Conservation (phyloP, 92 coral and sea anemone genomes). For the Parazoanthus swiftii region DNA sequence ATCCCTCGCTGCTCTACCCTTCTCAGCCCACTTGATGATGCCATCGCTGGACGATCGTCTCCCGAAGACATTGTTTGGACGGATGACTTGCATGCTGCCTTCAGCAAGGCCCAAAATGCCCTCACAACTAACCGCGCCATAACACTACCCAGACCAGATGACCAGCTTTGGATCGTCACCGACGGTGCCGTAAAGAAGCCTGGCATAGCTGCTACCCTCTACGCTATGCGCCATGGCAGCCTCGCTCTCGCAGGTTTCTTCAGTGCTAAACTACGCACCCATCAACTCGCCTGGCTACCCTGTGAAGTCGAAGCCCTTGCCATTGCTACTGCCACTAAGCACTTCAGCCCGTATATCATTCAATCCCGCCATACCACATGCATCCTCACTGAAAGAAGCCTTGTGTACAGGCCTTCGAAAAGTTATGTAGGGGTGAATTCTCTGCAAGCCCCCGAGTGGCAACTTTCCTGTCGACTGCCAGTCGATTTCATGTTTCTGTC, state of each 20-base stretch:
- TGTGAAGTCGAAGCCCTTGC: too few relatives aligned
- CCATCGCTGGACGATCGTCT: background rate
- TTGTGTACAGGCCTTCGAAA: background rate
- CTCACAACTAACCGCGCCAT: background rate
- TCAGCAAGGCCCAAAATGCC: background rate
- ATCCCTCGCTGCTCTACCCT: background rate
- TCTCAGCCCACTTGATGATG: background rate
- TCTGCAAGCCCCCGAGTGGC: background rate
- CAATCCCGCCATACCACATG: background rate
- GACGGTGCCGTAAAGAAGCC: background rate
- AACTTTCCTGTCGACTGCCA: background rate
- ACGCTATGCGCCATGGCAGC: too few relatives aligned
- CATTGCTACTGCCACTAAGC: too few relatives aligned
- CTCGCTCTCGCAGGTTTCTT: too few relatives aligned
- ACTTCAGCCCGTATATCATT: too few relatives aligned
- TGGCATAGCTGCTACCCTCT: background rate
- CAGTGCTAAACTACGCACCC: too few relatives aligned
- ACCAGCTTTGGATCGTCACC: slow-evolving; percentile 21
- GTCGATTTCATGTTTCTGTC: too few relatives aligned
- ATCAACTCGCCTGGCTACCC: too few relatives aligned
- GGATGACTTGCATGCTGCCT: background rate
- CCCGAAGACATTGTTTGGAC: background rate
- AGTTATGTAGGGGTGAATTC: too few relatives aligned
- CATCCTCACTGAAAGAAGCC: background rate
- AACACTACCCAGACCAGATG: background rate